phyloP scores from a whole-genome alignment of 2,113 vertebrate genomes.

The Morphnarchus princeps region DNA sequence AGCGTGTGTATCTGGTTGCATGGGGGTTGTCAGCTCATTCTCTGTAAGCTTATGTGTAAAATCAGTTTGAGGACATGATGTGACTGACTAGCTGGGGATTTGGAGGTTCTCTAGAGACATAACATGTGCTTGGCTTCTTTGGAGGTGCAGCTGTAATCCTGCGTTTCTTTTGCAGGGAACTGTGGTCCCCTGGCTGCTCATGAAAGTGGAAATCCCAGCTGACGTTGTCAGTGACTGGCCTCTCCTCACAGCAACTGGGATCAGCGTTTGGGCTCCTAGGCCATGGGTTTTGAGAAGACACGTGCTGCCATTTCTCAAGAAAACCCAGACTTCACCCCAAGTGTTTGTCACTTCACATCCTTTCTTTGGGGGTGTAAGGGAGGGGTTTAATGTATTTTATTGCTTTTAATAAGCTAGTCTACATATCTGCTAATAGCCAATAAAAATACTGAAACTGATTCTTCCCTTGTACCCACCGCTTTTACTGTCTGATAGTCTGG shows the following conservation, averaged over 20 bases:
- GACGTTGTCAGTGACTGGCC: neutral
- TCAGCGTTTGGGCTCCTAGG: neutral
- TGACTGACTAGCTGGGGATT: neutral
- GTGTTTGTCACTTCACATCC: neutral
- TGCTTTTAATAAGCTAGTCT: neutral
- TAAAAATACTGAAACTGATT: neutral
- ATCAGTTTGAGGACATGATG: neutral
- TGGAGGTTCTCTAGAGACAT: neutral
- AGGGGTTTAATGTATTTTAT: neutral
- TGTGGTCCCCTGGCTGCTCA: neutral
- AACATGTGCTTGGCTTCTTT: neutral
- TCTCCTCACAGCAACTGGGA: neutral
- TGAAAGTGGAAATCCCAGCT: neutral
- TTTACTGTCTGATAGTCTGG: neutral
- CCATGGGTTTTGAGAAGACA: neutral
- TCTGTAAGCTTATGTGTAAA: neutral
- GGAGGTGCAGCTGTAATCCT: neutral
- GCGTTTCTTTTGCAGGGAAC: neutral
- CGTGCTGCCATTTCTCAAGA: neutral
- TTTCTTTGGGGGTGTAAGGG: neutral
- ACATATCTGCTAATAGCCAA: neutral
- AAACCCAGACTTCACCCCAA: neutral
- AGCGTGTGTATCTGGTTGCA: fast-evolving
- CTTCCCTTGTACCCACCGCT: neutral
- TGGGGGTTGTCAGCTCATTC: neutral